Percentiles rank a stretch among this genome's conserved stretches.
phyloP scores from a whole-genome alignment of 2,113 vertebrate genomes.

The Ammodytes dubius region DNA sequence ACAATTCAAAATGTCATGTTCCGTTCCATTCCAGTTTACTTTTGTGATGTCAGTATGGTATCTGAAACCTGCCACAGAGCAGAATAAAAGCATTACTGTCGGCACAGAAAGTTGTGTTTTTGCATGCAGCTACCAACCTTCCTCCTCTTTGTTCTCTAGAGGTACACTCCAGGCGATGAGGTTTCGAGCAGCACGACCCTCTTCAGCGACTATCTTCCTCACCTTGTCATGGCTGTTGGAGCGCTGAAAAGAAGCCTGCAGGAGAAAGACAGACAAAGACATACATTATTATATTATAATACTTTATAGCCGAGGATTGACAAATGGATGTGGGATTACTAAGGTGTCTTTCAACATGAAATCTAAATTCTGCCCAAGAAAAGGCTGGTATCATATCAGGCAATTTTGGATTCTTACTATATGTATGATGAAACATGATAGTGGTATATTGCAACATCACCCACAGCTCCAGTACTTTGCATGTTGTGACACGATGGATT shows the following conservation, averaged over 20 bases:
- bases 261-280: neutral
- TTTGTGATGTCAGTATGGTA: neutral
- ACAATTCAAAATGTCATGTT: neutral
- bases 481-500: no score
- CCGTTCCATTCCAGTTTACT: neutral
- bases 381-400: neutral
- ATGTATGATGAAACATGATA: neutral
- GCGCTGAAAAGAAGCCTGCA: slow-evolving; percentile 94
- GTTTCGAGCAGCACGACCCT: slow-evolving; percentile 96
- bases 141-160: slow-evolving; percentile 95
- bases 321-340: neutral
- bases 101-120: neutral
- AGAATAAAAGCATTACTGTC: neutral
- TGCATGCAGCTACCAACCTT: slow-evolving; percentile 84
- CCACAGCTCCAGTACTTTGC: no score
- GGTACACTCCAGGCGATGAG: slow-evolving; percentile 98
- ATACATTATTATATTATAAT: no score
- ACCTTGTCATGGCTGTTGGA: slow-evolving; percentile 99
- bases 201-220: slow-evolving; percentile 96
- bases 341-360: neutral
- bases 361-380: neutral
- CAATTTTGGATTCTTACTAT: neutral
- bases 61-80: neutral
- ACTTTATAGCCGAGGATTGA: neutral
- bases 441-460: neutral